Evolutionary conservation across 1,140 invertebrate species (phyloP).

Genomic region (Lordiphosa stackelbergi): DNA sequence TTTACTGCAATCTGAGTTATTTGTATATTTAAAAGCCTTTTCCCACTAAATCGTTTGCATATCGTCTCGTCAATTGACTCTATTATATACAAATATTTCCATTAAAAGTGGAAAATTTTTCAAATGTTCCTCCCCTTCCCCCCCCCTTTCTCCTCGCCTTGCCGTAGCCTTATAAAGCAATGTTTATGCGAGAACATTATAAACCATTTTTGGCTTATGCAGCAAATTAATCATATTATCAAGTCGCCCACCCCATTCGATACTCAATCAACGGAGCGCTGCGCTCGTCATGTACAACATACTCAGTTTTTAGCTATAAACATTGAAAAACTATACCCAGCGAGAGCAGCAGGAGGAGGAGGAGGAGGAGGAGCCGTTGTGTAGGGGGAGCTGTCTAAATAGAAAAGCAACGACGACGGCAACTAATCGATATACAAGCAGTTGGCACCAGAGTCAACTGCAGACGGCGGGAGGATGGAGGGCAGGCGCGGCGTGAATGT

Average conservation of each 20-base stretch:
- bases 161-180: not conserved
- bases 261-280: too few relatives aligned
- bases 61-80: too few relatives aligned
- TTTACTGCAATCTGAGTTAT: too few relatives aligned
- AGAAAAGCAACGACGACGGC: constrained; percentile 34
- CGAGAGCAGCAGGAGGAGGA: not conserved
- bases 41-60: too few relatives aligned
- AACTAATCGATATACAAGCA: constrained; percentile 56
- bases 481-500: not conserved
- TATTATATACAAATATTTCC: too few relatives aligned
- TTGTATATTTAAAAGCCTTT: too few relatives aligned
- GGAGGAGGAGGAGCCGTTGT: not conserved
- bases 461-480: not conserved
- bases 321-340: constrained; percentile 20
- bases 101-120: not conserved
- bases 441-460: constrained; percentile 34
- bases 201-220: constrained; percentile 16
- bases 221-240: constrained; percentile 11
- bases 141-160: too few relatives aligned
- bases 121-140: not conserved
- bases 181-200: constrained; percentile 15
- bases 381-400: constrained; percentile 30
- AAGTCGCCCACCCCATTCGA: not conserved
- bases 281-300: too few relatives aligned
- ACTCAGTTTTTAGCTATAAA: not conserved